Evolutionary conservation across 2,797 vertebrate species (phyloP).

Genomic region (Eleutherodactylus coqui): DNA sequence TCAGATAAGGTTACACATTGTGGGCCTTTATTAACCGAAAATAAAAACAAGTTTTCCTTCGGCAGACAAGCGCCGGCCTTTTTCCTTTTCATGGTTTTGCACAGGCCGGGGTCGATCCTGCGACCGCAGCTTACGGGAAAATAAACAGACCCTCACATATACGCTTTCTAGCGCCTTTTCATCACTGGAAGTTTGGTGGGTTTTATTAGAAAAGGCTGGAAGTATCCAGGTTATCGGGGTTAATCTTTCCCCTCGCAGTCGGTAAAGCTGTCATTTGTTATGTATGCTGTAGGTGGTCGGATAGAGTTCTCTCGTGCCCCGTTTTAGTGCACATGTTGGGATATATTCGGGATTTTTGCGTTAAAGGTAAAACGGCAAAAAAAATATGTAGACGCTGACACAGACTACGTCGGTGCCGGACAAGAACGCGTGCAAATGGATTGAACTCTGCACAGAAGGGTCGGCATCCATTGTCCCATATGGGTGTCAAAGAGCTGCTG

Average conservation of each 20-base stretch:
- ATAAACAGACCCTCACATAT: conserved; percentile 17
- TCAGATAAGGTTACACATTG: conserved; percentile 44
- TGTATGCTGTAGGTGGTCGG: not conserved
- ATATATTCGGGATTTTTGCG: not conserved
- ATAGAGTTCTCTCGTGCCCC: not conserved
- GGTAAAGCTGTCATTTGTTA: not conserved
- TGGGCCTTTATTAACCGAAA: not conserved
- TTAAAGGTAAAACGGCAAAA: not conserved
- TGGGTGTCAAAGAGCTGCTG: too few relatives aligned
- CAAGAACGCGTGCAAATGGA: too few relatives aligned
- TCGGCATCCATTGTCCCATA: too few relatives aligned
- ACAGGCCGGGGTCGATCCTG: not conserved
- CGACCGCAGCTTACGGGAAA: not conserved
- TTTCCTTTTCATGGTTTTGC: not conserved
- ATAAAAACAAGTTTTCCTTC: conserved; percentile 38
- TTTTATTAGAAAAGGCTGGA: not conserved
- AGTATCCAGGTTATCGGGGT: not conserved
- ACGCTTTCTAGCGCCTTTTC: not conserved
- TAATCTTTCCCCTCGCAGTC: not conserved
- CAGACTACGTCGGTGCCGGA: too few relatives aligned
- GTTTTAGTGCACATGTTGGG: not conserved
- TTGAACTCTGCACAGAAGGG: too few relatives aligned
- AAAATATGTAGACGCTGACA: too few relatives aligned
- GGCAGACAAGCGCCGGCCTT: not conserved
- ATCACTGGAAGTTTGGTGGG: not conserved